Conservation (phyloP, 2,113 vertebrate genomes). For the Heterotis niloticus region DNA sequence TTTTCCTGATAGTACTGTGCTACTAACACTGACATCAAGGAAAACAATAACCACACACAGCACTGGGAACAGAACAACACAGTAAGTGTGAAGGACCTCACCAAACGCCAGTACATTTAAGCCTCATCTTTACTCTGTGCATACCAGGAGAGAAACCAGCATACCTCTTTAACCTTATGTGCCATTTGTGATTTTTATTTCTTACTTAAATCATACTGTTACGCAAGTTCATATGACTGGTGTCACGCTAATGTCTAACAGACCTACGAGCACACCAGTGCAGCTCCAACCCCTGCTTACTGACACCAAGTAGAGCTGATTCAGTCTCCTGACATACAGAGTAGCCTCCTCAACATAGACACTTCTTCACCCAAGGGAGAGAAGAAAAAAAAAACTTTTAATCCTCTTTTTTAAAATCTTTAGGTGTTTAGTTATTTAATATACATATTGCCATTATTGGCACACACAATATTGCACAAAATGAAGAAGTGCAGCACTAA, state of each 20-base stretch:
- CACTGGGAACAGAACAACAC: not conserved
- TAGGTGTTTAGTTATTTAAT: constrained; percentile 63
- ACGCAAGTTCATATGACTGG: constrained; percentile 1
- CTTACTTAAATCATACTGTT: not conserved
- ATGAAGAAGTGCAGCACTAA: constrained; percentile 54
- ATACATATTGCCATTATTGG: constrained; percentile 57
- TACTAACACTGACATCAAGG: constrained; percentile 37
- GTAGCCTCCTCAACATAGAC: constrained; percentile 42
- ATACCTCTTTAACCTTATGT: constrained; percentile 9
- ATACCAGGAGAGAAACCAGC: constrained; percentile 2
- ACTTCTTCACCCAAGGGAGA: constrained; percentile 29
- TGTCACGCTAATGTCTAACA: no score
- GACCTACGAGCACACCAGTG: not conserved
- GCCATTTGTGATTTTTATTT: not conserved
- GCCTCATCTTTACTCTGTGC: not conserved
- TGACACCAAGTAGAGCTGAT: not conserved
- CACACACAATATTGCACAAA: constrained; percentile 71
- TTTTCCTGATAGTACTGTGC: constrained; percentile 35
- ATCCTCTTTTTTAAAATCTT: constrained; percentile 31
- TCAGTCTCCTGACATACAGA: not conserved
- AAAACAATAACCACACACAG: constrained; percentile 27
- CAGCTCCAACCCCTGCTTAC: not conserved
- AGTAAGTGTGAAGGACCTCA: not conserved
- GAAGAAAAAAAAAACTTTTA: constrained; percentile 61
- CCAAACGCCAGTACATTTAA: not conserved